Base-by-base conservation (phyloP, 2,888 invertebrate genomes). In the Diabrotica balteata region DNA sequence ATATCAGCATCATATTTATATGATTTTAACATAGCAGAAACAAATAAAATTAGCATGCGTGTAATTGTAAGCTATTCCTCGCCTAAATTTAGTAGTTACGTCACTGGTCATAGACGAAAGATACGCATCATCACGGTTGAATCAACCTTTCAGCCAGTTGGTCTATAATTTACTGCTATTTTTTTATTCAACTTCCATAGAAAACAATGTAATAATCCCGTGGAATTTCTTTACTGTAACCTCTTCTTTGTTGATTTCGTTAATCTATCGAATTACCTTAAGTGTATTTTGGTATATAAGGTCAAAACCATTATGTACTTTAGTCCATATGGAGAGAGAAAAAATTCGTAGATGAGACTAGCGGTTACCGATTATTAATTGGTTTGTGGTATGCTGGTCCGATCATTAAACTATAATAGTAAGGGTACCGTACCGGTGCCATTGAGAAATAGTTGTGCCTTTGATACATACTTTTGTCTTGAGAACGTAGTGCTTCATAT, bases 81-180 rank as follows among this genome's bases (percentile, higher is more conserved):
- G 5, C 32, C 5, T 32, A 32, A 32, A 32, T 4, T 32, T 2
- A 32, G 32, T 32, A 32, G 32, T 32, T 32, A 32, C 22, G 42
- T 42, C 9, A 54, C 53, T 54, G 32, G 10, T 32, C 51, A 32
- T 10, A 32, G 42, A n/a, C n/a, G 6, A 6, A 46, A 47, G 53
- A 54, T 54, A 54, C n/a, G 51, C 51, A 51, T 51, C 51, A 51
- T 51, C 51, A 17, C 32, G 42, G 53, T 32, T 54, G 53, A 54
- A 54, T 42, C 32, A 54, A 42, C 53, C 10, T 32, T 8, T 22
- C 43, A 54, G 32, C 4, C 53, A 54, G 53, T 54, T 42, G 53
- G 53, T 54, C 7, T 54, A 42, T 54, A 54, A 54, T 54, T 54
- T 54, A 54, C 53, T 54, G 53, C 32, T 54, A 42, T 43, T 54